A percentile compares a stretch with the other conserved stretches of the same genome.
Evolutionary conservation across 2,888 invertebrate genomes (phyloP).

Genomic region (Lepidocyrtoides sp.): DNA sequence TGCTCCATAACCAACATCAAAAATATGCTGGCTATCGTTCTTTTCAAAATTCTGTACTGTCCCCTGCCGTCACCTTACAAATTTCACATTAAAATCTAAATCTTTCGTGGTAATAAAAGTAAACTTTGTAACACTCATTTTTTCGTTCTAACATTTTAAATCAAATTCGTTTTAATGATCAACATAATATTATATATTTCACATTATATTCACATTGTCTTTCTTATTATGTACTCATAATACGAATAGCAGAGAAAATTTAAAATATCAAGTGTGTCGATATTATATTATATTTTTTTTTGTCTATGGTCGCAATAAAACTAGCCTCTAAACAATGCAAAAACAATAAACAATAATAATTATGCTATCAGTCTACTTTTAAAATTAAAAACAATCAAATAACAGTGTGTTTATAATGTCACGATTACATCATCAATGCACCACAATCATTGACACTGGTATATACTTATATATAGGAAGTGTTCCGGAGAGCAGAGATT

Average conservation of each 20-base stretch:
- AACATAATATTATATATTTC: too few species aligned
- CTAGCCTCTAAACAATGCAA: conserved; percentile 18
- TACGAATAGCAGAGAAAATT: too few species aligned
- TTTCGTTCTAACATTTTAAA: too few species aligned
- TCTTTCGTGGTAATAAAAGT: not conserved
- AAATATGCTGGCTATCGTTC: not conserved
- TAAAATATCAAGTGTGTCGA: not conserved
- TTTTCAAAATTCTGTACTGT: not conserved
- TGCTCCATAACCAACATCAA: conserved; percentile 57
- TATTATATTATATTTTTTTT: not conserved
- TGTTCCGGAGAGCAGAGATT: not conserved
- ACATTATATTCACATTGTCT: too few species aligned
- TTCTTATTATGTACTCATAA: too few species aligned
- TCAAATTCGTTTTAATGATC: too few species aligned
- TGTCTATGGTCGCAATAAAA: not conserved
- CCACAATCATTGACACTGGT: not conserved
- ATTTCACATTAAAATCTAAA: not conserved
- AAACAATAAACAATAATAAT: conserved; percentile 17
- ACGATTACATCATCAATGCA: not conserved
- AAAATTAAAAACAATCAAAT: conserved; percentile 33
- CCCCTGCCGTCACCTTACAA: not conserved
- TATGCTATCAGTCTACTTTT: conserved; percentile 33
- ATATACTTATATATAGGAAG: too few species aligned
- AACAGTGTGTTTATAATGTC: not conserved
- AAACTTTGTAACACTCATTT: too few species aligned